phyloP scores from a whole-genome alignment of 1,140 invertebrate genomes.

The Goniozus legneri region DNA sequence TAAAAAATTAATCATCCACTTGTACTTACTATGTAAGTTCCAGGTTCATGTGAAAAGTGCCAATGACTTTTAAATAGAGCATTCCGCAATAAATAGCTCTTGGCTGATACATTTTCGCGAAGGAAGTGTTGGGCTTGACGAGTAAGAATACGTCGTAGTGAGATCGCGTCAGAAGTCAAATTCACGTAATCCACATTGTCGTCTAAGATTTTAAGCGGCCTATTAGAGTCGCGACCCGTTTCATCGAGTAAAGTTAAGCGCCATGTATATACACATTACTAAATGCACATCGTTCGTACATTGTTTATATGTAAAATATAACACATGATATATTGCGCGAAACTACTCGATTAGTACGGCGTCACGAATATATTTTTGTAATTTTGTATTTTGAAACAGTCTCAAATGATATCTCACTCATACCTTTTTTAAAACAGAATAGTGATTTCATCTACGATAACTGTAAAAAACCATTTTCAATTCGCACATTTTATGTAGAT shows the following conservation, averaged over 20 bases:
- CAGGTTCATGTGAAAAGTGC: background rate
- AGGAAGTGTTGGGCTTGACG: background rate
- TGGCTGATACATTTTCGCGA: background rate
- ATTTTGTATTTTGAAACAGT: slow-evolving; percentile 38
- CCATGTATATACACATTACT: slow-evolving; percentile 25
- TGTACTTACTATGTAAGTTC: too few relatives aligned
- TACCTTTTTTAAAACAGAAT: too few relatives aligned
- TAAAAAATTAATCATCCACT: too few relatives aligned
- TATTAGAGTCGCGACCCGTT: slow-evolving; percentile 32
- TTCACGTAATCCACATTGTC: too few relatives aligned
- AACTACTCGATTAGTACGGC: slow-evolving; percentile 17
- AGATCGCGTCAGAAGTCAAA: too few relatives aligned
- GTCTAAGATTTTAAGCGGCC: slow-evolving; percentile 37
- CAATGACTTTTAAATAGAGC: background rate
- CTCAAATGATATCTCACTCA: too few relatives aligned
- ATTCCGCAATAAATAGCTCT: background rate
- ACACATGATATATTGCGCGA: slow-evolving; percentile 2
- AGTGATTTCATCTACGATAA: too few relatives aligned
- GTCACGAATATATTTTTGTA: slow-evolving; percentile 42
- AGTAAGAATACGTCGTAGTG: too few relatives aligned
- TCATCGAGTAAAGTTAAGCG: slow-evolving; percentile 3
- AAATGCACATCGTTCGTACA: slow-evolving; percentile 19
- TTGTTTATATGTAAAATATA: slow-evolving; percentile 25
- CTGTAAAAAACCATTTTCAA: too few relatives aligned
- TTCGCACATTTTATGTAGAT: too few relatives aligned